Evolutionary conservation across 2,888 invertebrate species (phyloP).

Genomic region (Mesochorus sp.): DNA sequence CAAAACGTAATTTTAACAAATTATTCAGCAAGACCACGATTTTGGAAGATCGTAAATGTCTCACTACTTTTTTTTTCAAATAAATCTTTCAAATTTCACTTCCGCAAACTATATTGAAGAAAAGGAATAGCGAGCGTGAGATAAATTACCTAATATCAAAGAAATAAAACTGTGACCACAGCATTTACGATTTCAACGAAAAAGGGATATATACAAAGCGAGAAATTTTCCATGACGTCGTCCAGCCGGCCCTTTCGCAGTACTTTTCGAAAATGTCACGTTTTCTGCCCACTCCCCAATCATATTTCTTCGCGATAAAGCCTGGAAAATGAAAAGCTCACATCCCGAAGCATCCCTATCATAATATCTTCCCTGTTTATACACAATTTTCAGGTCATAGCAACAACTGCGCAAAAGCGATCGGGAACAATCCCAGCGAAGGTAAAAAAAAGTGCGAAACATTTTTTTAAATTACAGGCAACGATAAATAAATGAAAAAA

Average conservation of each 20-base stretch:
- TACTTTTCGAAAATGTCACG: background rate
- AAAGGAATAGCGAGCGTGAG: background rate
- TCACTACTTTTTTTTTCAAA: no score
- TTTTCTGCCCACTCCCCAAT: background rate
- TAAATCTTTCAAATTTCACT: background rate
- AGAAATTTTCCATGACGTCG: no score
- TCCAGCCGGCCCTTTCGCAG: background rate
- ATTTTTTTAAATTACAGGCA: slow-evolving; percentile 24
- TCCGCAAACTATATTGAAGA: background rate
- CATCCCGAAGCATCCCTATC: background rate
- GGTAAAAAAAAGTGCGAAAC: slow-evolving; percentile 39
- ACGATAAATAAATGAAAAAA: slow-evolving; percentile 17
- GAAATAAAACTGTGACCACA: background rate
- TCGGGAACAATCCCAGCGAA: slow-evolving; percentile 11
- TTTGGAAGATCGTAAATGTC: no score
- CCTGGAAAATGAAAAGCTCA: background rate
- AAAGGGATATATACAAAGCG: background rate
- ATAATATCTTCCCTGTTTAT: background rate
- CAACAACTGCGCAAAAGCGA: slow-evolving; percentile 9
- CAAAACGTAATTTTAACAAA: no score
- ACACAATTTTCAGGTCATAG: slow-evolving; percentile 45
- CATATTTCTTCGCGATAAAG: background rate
- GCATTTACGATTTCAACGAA: background rate
- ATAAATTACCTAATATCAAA: background rate
- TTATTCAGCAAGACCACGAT: no score